These are phyloP conservation scores for Odocoileus virginianus DNA, from an alignment of 2,113 vertebrate genomes.

Conservation along the genomic window DNA sequence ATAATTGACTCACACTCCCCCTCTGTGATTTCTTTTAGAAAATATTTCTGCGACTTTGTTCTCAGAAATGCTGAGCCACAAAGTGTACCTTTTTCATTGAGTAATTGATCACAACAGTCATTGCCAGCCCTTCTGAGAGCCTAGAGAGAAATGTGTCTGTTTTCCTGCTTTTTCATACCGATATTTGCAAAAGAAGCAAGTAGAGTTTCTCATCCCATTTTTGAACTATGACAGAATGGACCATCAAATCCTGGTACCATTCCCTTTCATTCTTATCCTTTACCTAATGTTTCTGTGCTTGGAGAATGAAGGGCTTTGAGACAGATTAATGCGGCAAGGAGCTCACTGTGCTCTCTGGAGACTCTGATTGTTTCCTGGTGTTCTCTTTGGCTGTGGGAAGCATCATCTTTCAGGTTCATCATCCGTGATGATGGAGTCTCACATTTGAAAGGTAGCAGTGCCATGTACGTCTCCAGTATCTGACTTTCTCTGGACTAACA, in stretches of 20 bases:
- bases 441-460: conserved; percentile 40
- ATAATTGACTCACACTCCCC: conserved; percentile 52
- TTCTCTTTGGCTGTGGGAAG: conserved; percentile 29
- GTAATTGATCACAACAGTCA: conserved; percentile 64
- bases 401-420: neutral
- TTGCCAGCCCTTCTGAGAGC: conserved; percentile 25
- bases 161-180: conserved; percentile 27
- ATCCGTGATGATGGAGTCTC: neutral
- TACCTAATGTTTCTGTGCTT: neutral
- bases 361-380: conserved; percentile 36
- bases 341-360: neutral
- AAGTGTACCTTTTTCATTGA: conserved; percentile 47
- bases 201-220: conserved; percentile 44
- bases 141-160: conserved; percentile 42
- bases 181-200: neutral
- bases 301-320: neutral
- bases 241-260: neutral
- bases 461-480: neutral
- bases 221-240: conserved; percentile 26
- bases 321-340: neutral
- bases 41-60: conserved; percentile 65
- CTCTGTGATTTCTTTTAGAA: conserved; percentile 72
- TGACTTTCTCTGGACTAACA: conserved; percentile 42
- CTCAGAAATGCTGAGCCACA: conserved; percentile 22
- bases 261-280: neutral